Percentiles rank a stretch among this genome's conserved stretches.
These are phyloP conservation scores for Coccyzus lansbergi DNA, from an alignment of 2,797 vertebrate genomes.

Conservation along the genomic window DNA sequence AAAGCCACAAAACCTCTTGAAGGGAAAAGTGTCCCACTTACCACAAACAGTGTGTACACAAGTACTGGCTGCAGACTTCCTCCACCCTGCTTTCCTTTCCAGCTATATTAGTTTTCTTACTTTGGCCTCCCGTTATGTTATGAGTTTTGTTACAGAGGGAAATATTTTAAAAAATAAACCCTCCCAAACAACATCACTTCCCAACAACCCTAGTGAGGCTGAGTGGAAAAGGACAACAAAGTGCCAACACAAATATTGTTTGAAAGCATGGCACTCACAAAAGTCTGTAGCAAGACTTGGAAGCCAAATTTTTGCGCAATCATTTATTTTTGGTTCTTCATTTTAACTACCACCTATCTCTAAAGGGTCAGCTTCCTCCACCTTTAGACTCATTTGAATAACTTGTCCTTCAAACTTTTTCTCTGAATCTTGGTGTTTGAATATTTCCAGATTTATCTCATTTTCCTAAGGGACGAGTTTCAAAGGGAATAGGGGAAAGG, in stretches of 20 bases:
- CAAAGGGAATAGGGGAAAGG: neutral
- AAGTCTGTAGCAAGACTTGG: neutral
- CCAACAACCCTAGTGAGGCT: neutral
- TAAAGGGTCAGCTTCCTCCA: neutral
- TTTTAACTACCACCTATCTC: neutral
- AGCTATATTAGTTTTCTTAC: neutral
- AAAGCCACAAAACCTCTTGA: neutral
- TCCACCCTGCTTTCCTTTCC: neutral
- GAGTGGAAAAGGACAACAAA: neutral
- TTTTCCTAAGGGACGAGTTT: neutral
- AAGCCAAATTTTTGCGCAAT: neutral
- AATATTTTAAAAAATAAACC: constrained; percentile 7
- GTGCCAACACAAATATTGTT: neutral
- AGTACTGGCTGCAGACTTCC: neutral
- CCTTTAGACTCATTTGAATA: neutral
- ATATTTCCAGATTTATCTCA: neutral
- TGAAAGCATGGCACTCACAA: neutral
- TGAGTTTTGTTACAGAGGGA: neutral
- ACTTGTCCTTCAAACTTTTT: neutral
- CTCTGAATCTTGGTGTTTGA: neutral
- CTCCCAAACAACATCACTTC: neutral
- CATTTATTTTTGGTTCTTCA: neutral
- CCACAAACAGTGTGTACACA: neutral
- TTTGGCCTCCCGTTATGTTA: neutral
- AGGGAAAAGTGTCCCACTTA: neutral